Base-by-base conservation (phyloP, 2,888 invertebrate species). In the Theodoxus fluviatilis region DNA sequence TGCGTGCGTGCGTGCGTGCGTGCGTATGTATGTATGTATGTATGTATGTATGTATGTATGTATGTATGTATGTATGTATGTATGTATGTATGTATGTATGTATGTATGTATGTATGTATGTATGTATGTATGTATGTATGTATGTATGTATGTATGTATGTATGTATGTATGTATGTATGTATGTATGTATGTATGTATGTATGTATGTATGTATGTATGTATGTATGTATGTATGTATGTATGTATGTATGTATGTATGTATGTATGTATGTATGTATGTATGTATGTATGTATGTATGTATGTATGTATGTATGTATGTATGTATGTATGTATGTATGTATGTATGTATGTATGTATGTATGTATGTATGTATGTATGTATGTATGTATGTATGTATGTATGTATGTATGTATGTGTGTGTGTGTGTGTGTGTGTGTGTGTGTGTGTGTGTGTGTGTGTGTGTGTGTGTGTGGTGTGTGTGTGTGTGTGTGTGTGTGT, bases 381-480 rank as follows among this genome's bases (percentile, higher is more conserved):
- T 1, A 12, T 1, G 22, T 18, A 31, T 18, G 55, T 22, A 31
- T 18, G 55, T 18, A 31, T 12, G 9, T 12, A 9, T 12, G 7
- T 40, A 22, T n/a, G n/a, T 33, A 12, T 63, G n/a, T n/a, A n/a
- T n/a, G n/a, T n/a, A n/a, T n/a, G n/a, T n/a, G n/a, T 33, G 33
- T n/a, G 59, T 33, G 33, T n/a, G 59, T 33, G 59, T 15, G 33
- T 33, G 59, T 31, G 33, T 59, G 59, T 31, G 59, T 59, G 59
- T 59, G 59, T 59, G 59, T 59, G 59, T 59, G 59, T 59, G 59
- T 59, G 49, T 47, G 47, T 43, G 49, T 67, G 59, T 59, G 59
- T 59, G 59, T 59, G 59, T 59, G 33, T 59, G 59, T 59, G 59
- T 59, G 59, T 59, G 33, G 6, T 52, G 52, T 52, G 52, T 52